Base-by-base conservation (phyloP, 2,113 vertebrate genomes). In the Propithecus coquereli region DNA sequence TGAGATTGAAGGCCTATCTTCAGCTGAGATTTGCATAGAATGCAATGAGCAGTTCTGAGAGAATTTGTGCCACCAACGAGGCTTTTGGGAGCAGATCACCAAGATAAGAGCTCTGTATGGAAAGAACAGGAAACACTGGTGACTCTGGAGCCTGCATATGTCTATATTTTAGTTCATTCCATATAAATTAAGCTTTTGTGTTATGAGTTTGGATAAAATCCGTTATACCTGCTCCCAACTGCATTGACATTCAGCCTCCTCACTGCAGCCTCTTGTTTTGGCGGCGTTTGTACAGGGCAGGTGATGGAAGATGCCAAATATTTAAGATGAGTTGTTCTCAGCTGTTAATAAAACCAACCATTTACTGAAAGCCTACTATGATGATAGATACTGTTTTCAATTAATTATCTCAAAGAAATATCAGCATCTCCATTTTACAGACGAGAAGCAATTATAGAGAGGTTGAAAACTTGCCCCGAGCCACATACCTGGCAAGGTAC, bases 11-110 rank as follows among this genome's bases (percentile, higher is more conserved):
- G 25, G 61, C n/a, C 2, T 7, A 5, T 20, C 50, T 61, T 77
- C 20, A 14, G 6, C 52, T 63, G 54, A 80, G 54, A 86, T n/a
- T 23, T 43, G 5, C 17, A 18, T 59, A 74, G 10, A 37, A 25
- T 22, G 8, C 32, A 25, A 9, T 12, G 11, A 70, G 43, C 23
- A 13, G 9, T 30, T 63, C 27, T 52, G 52, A 43, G 25, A 59
- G 40, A 8, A 17, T 25, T 9, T 50, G n/a, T 25, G 5, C 4
- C 34, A 20, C 8, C 2, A 17, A 5, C 3, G 0, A 13, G 65
- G 40, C 2, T 61, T 82, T 20, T n/a, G 65, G 20, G 37, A 76
- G 30, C 54, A 7, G 20, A 34, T 10, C 8, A 12, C 25, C 27
- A 32, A 61, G 37, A 3, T 18, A 1, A 5, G 27, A 10, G 47